These are phyloP conservation scores for Peromyscus eremicus DNA, from an alignment of 2,797 vertebrate species.

Conservation along the genomic window DNA sequence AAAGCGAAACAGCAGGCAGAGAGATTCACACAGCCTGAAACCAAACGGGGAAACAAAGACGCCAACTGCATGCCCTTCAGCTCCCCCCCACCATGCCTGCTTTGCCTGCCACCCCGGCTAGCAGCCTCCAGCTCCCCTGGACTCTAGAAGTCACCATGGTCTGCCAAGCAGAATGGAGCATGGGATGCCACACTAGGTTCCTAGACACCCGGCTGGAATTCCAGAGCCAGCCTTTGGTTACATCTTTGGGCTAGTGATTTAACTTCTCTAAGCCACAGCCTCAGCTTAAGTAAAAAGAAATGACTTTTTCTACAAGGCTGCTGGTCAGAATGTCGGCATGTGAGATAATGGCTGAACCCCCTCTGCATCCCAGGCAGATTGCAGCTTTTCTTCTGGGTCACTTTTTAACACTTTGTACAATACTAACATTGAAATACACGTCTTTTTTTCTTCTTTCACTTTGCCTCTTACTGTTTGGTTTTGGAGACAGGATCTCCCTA, in stretches of 20 bases:
- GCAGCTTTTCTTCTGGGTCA: not conserved
- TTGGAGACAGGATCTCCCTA: not conserved
- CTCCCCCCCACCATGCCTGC: not conserved
- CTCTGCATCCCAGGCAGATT: accelerated
- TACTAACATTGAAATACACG: not conserved
- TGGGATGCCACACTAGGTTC: not conserved
- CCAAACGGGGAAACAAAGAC: not conserved
- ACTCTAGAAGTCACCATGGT: not conserved
- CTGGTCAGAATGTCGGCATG: accelerated
- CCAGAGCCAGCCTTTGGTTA: accelerated
- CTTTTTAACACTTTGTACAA: not conserved
- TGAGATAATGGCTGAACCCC: accelerated
- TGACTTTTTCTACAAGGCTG: not conserved
- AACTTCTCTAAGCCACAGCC: not conserved
- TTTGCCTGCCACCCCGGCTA: accelerated
- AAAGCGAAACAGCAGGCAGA: slow-evolving; percentile 77
- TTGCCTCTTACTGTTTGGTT: not conserved
- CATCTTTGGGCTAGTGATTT: not conserved
- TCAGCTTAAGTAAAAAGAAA: not conserved
- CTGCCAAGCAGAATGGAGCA: not conserved
- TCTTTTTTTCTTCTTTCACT: not conserved
- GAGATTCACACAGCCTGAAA: slow-evolving; percentile 81
- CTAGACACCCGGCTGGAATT: not conserved
- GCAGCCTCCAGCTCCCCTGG: too few relatives aligned
- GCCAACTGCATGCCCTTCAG: not conserved